Base-by-base conservation (phyloP, 2,113 vertebrate species). In the Pavo muticus region DNA sequence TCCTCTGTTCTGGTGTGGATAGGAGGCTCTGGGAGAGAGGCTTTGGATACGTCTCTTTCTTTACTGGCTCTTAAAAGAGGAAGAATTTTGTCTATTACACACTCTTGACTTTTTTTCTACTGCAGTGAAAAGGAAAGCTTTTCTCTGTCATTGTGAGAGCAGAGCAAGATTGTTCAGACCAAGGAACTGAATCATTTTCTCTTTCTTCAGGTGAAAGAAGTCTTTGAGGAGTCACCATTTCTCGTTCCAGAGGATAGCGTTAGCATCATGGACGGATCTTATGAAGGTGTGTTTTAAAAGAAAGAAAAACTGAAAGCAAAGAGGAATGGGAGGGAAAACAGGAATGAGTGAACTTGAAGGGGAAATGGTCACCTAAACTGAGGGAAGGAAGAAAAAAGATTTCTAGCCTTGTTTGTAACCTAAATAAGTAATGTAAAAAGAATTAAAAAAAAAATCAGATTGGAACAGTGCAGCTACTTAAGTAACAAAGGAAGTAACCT, bases 171-270 rank as follows among this genome's bases (percentile, higher is more conserved):
- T 71, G 45, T 42, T 47, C 61, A 75, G 40, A 78, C 54, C 19
- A 68, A 61, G 20, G 59, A 96, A 94, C 75, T 16, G 64, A 88
- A 87, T 67, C 0, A 9, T 83, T 59, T 2, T 83, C 85, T 74
- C 15, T 87, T 93, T 79, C 35, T 93, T 84, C 82, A 99, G 99
- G 99, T 99, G 68, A 97, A 94, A 93, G 97, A 98, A 24, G 97
- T 99, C 80, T 99, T 99, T 96, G 97, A 98, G 15, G 98, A 99
- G 59, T 99, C 99, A 50, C 99, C 99, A 57, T 99, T 99, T 97
- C 98, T 98, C 84, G 98, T 99, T 94, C 98, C 99, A 95, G 94
- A 98, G 64, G 98, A 99, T 94, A 99, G 99, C 61, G 99, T 99
- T 93, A 98, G 98, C 94, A 99, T 99, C 95, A 99, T 99, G 99